Evolutionary conservation across 1,140 invertebrate species (phyloP), one percentile per base, ranked within the genome.

Genomic region (Pogonomyrmex californicus): DNA sequence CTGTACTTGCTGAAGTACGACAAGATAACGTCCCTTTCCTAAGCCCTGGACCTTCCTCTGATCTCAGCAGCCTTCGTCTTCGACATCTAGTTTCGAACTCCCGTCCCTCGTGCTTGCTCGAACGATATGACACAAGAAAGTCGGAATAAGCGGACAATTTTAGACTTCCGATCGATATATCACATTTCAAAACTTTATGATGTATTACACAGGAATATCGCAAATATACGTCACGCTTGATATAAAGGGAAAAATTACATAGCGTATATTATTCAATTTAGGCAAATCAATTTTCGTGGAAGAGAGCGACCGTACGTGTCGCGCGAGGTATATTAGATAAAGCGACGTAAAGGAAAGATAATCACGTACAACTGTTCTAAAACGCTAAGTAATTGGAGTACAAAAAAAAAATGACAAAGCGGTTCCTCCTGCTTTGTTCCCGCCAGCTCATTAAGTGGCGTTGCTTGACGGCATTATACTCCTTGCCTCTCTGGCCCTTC

Each of bases 1-100:
- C 87, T 76, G 81, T 87, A 89, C 86, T 85, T 88, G 91, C 71
- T 88, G 65, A 86, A 91, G 87, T 92, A 92, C 81, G 90, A 87
- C 88, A 65, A 88, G 92, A 93, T 94, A 94, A 93, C 89, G 90
- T 90, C 78, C 65, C 70, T 83, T 77, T 66, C 58, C 86, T 73
- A 73, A 68, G 76, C 56, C 38, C 65, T 78, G 77, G 49, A 86
- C 82, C 62, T 79, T 75, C 62, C 62, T 77, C 66, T 47, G 73
- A 65, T 87, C 85, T 73, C 77, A 63, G 41, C 78, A 70, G 73
- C 78, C 77, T 76, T 82, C 79, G 73, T 75, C 85, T 89, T 91
- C 88, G 88, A 91, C 86, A 88, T 87, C 83, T 65, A 90, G 73
- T 77, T 73, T 78, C 71, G 5, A 85, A 79, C 65, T 77, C 85